Evolutionary conservation across 2,888 invertebrate species (phyloP).

Genomic region (Penaeus monodon): DNA sequence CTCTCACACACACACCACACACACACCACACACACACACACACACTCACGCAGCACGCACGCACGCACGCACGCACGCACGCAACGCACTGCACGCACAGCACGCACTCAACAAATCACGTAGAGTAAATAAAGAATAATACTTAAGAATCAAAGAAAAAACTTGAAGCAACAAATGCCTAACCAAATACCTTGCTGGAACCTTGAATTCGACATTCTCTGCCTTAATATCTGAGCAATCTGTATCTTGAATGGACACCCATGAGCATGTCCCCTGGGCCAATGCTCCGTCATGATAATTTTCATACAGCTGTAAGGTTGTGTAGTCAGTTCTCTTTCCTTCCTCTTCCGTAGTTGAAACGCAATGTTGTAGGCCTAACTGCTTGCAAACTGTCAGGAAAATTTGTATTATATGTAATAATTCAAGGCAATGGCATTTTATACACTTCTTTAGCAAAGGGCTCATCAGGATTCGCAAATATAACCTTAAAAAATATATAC

Average conservation of each 20-base stretch:
- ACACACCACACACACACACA: no score
- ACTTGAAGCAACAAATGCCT: background rate
- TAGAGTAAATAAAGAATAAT: background rate
- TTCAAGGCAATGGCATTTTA: background rate
- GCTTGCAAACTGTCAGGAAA: slow-evolving; percentile 82
- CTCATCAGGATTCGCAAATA: no score
- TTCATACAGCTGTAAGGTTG: slow-evolving; percentile 92
- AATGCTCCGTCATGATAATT: slow-evolving; percentile 82
- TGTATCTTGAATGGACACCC: slow-evolving; percentile 92
- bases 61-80: no score
- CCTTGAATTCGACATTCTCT: slow-evolving; percentile 79
- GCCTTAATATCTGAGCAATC: slow-evolving; percentile 80
- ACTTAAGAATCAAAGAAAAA: background rate
- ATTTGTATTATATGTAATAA: background rate
- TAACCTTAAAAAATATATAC: no score
- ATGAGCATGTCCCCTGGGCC: slow-evolving; percentile 87
- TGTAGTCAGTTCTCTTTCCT: slow-evolving; percentile 89
- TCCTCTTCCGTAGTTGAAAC: slow-evolving; percentile 96
- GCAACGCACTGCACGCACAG: no score
- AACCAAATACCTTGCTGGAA: slow-evolving; percentile 71
- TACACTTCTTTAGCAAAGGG: no score
- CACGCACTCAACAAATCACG: no score
- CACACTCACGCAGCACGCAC: no score
- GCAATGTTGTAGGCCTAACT: slow-evolving; percentile 90
- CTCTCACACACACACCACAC: no score